Evolutionary conservation across 2,797 vertebrate species (phyloP).

Genomic region (Prionace glauca): DNA sequence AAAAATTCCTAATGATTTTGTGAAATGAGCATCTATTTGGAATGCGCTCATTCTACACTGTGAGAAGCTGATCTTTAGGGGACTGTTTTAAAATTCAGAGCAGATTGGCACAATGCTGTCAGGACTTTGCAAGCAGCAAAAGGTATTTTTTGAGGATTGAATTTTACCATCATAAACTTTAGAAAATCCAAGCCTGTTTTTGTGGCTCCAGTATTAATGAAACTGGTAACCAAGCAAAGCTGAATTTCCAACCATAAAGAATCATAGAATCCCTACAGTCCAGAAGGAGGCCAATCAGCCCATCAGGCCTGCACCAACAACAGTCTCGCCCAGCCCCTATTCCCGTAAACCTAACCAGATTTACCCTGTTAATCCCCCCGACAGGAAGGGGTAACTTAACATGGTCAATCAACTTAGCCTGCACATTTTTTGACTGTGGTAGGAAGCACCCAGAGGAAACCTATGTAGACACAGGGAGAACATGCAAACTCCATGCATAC

Average conservation of each 20-base stretch:
- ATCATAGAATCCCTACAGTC: no score
- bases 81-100: neutral
- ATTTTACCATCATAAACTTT: neutral
- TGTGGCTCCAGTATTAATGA: neutral
- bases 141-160: neutral
- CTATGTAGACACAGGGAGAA: no score
- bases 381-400: no score
- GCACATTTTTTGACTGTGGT: no score
- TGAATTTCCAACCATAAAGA: neutral
- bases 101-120: neutral
- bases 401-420: no score
- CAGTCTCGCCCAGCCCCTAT: no score
- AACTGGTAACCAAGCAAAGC: neutral
- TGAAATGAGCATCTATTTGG: constrained; percentile 14
- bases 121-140: neutral
- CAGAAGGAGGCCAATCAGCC: no score
- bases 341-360: no score
- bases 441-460: no score
- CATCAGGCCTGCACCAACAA: no score
- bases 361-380: no score
- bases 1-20: neutral
- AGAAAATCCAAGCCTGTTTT: neutral
- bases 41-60: neutral
- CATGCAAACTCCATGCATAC: no score
- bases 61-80: neutral